Evolutionary conservation across 2,113 vertebrate species (phyloP), one percentile per base, ranked within the genome.

Genomic region (Bettongia penicillata): DNA sequence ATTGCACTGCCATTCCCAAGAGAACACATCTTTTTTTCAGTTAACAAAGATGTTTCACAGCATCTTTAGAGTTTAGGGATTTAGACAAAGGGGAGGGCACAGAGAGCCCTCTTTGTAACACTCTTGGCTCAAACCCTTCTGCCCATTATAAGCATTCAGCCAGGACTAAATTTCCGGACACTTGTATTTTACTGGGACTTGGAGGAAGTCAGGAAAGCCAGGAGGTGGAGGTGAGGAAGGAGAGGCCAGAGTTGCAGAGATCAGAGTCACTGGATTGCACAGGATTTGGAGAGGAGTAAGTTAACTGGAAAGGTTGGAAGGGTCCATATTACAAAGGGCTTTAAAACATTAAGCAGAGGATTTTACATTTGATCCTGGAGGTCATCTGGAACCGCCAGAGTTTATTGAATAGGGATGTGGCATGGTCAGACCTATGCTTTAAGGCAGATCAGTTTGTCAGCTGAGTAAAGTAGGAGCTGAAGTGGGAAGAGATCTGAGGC

Each of bases 11-110:
- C 49, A 50, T 28, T 90, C 51, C 51, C 1, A 5, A 93, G 90
- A 91, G 52, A 94, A 95, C 77, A 68, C 91, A 55, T 55, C 61
- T 2, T 91, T 84, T 84, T 97, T 94, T 97, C 61, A 23, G 12
- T 91, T n/a, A 19, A 0, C 94, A 91, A 24, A 61, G 47, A 48
- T 8, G 49, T 92, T 53, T 89, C 55, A 93, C 61, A 37, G 1
- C 51, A 31, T 51, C 16, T 24, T 55, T 43, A 5, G 84, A 24
- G 52, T 77, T 51, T 11, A 11, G 1, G n/a, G 24, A 90, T 91
- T 48, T 89, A 53, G 53, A 94, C 61, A 95, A 51, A 93, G 48
- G 48, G 57, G 90, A 51, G 43, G 28, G 14, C 89, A 92, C 90
- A 93, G 49, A 51, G 0, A 8, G 53, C 8, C 91, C 61, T 50